Evolutionary conservation across 2,888 invertebrate species (phyloP).

Genomic region (Sycophila texana): DNA sequence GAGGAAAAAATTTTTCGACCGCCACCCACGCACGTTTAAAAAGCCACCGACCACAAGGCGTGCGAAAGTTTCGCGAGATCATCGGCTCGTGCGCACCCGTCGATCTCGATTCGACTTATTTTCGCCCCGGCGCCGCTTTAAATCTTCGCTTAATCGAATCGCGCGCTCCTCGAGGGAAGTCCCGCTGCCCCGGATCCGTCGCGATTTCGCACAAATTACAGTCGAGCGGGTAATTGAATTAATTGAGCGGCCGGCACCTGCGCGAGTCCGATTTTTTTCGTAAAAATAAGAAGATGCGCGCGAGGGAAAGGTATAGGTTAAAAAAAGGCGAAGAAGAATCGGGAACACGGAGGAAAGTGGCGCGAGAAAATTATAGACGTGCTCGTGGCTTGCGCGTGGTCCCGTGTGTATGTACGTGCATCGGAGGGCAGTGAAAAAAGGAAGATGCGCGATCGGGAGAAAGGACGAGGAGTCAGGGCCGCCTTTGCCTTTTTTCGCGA

Average conservation of each 20-base stretch:
- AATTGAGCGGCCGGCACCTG: conserved; percentile 43
- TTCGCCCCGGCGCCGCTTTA: conserved; percentile 25
- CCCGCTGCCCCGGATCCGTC: conserved; percentile 12
- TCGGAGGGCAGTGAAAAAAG: neutral
- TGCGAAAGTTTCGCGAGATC: conserved; percentile 19
- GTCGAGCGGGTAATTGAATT: conserved; percentile 42
- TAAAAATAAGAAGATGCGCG: neutral
- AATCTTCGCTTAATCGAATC: conserved; percentile 44
- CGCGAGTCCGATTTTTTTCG: conserved; percentile 19
- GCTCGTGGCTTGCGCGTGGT: conserved; percentile 29
- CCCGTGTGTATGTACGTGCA: neutral
- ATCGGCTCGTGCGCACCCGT: neutral
- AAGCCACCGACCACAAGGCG: no score
- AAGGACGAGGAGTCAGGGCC: conserved; percentile 5
- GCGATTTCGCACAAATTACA: conserved; percentile 40
- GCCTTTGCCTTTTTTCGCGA: neutral
- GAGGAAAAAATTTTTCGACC: neutral
- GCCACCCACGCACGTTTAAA: no score
- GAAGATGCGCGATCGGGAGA: conserved; percentile 19
- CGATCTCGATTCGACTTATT: conserved; percentile 40
- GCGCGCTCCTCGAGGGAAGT: conserved; percentile 2
- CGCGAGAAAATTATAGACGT: conserved; percentile 48
- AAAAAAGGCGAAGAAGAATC: conserved; percentile 8
- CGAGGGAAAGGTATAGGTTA: neutral
- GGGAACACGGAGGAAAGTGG: neutral